These are phyloP conservation scores for Elegia similella DNA, from an alignment of 2,888 invertebrate genomes.

Conservation along the genomic window DNA sequence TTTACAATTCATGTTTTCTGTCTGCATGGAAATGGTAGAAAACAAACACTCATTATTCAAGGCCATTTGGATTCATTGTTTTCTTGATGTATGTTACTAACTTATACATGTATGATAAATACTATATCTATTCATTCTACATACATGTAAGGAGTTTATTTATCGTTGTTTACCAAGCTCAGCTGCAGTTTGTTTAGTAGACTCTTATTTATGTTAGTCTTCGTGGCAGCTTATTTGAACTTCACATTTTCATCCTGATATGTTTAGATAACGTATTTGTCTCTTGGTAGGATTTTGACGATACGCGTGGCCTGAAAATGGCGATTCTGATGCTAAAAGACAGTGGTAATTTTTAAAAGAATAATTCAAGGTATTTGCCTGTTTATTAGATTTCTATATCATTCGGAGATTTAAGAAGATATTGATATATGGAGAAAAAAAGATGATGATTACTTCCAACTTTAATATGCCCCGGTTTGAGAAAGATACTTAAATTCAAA, in stretches of 20 bases:
- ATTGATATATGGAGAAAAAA: no score
- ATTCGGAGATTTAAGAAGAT: not conserved
- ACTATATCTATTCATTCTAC: constrained; percentile 7
- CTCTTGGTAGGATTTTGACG: not conserved
- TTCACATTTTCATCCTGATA: not conserved
- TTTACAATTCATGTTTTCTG: not conserved
- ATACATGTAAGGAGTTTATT: constrained; percentile 12
- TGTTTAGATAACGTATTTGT: not conserved
- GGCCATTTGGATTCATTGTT: constrained; percentile 23
- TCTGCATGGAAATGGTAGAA: constrained; percentile 19
- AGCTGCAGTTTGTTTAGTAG: not conserved
- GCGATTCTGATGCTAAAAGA: no score
- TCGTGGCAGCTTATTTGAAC: not conserved
- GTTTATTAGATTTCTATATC: not conserved
- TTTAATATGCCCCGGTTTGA: constrained; percentile 19
- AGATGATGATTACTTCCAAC: no score
- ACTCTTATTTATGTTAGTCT: constrained; percentile 8
- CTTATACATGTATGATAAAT: constrained; percentile 8
- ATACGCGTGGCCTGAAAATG: no score
- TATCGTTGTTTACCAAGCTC: constrained; percentile 7
- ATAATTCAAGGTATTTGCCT: not conserved
- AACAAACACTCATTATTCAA: constrained; percentile 30
- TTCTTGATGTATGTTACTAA: constrained; percentile 17
- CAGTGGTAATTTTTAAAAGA: no score
- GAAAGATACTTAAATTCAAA: constrained; percentile 34